Evolutionary conservation across 2,113 vertebrate species (phyloP).

Genomic region (Strix aluco): DNA sequence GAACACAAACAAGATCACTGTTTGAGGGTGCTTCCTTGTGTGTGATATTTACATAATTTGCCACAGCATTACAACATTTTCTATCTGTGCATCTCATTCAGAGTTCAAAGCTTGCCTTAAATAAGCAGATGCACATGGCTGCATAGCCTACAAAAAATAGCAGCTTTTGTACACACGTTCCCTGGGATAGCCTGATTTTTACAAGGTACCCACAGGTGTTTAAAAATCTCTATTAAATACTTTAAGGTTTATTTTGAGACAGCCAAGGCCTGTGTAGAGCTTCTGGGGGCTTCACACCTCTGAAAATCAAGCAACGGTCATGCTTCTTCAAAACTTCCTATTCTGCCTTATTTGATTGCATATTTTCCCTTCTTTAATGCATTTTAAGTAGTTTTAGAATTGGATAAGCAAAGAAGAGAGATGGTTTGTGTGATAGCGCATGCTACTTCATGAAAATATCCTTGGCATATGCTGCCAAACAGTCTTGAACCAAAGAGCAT

Average conservation of each 20-base stretch:
- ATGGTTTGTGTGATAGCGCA: background rate
- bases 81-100: slow-evolving; percentile 36
- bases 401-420: background rate
- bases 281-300: background rate
- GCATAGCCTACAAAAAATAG: background rate
- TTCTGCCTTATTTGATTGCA: fast-evolving
- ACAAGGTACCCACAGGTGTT: background rate
- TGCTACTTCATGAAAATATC: background rate
- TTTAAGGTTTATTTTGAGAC: background rate
- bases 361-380: background rate
- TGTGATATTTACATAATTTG: slow-evolving; percentile 44
- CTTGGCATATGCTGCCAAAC: background rate
- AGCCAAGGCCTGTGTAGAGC: background rate
- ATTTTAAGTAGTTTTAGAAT: background rate
- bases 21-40: background rate
- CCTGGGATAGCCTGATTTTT: background rate
- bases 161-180: background rate
- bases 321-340: background rate
- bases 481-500: background rate
- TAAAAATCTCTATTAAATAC: background rate
- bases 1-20: background rate
- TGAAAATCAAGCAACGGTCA: background rate
- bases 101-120: slow-evolving; percentile 40
- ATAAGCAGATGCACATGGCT: background rate
- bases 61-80: slow-evolving; percentile 21